phyloP scores from a whole-genome alignment of 1,140 invertebrate genomes.

The Palaemon carinicauda region DNA sequence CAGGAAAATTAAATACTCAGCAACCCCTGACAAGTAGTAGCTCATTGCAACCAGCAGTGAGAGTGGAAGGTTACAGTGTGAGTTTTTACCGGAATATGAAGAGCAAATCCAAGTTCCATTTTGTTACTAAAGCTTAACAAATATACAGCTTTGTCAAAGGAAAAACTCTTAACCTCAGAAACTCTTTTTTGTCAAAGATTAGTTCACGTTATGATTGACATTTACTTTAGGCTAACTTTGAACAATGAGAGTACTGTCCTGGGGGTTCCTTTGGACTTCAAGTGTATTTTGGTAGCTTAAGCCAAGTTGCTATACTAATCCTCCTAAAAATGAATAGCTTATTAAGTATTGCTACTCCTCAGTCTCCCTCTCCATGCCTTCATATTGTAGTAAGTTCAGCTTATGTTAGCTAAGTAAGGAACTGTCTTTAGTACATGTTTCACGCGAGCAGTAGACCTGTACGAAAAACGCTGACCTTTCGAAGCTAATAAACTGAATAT shows the following conservation, averaged over 20 bases:
- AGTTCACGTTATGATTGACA: not conserved
- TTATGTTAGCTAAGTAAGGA: not conserved
- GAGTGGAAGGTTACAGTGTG: not conserved
- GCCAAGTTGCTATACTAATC: not conserved
- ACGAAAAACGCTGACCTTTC: too few relatives aligned
- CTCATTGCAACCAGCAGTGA: not conserved
- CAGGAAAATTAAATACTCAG: not conserved
- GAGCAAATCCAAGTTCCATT: too few relatives aligned
- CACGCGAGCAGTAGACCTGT: too few relatives aligned
- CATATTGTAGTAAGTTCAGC: slow-evolving; percentile 28
- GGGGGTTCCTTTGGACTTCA: too few relatives aligned
- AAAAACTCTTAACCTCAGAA: too few relatives aligned
- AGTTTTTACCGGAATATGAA: not conserved
- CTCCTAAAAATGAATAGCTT: not conserved
- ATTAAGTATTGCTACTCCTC: not conserved
- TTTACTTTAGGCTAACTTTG: not conserved
- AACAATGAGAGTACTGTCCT: not conserved
- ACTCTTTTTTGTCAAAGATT: not conserved
- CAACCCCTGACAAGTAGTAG: not conserved
- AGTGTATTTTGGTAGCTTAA: too few relatives aligned
- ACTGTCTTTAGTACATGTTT: too few relatives aligned
- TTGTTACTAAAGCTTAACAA: too few relatives aligned
- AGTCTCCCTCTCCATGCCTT: slow-evolving; percentile 45
- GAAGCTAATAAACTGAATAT: too few relatives aligned
- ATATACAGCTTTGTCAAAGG: too few relatives aligned